A percentile compares a stretch with the other conserved stretches of the same genome.
phyloP scores from a whole-genome alignment of 2,888 invertebrate genomes.

The Sinotaia quadrata region DNA sequence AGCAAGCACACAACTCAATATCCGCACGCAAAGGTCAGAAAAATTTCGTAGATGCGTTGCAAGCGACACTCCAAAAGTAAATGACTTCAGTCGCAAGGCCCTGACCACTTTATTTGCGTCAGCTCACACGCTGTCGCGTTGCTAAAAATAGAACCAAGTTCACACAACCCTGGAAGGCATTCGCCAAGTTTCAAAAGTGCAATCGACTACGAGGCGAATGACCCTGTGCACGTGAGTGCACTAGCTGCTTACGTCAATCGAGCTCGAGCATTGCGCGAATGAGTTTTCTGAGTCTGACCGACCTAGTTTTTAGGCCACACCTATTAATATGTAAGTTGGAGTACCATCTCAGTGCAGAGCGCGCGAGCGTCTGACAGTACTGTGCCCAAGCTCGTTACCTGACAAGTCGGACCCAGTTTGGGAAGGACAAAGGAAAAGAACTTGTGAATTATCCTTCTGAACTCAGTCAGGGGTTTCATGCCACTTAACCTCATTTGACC shows the following conservation, averaged over 20 bases:
- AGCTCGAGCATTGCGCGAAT: conserved; percentile 6
- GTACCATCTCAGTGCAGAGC: too few relatives aligned
- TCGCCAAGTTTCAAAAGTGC: conserved; percentile 8
- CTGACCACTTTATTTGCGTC: conserved; percentile 25
- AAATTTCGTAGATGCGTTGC: not conserved
- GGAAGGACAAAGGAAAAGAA: not conserved
- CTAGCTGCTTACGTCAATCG: conserved; percentile 20
- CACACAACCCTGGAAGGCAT: conserved; percentile 8
- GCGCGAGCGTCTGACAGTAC: too few relatives aligned
- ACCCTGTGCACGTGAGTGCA: conserved; percentile 17
- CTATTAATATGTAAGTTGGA: not conserved
- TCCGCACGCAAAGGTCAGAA: too few relatives aligned
- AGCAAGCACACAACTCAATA: too few relatives aligned
- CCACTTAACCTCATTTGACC: not conserved
- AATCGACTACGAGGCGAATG: conserved; percentile 24
- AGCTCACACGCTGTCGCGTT: conserved; percentile 16
- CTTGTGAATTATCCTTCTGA: not conserved
- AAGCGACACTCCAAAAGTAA: not conserved
- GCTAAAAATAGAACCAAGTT: conserved; percentile 22
- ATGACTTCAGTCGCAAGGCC: conserved; percentile 10
- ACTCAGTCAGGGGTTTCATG: not conserved
- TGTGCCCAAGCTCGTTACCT: too few relatives aligned
- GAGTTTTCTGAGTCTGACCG: conserved; percentile 21
- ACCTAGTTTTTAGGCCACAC: conserved; percentile 13
- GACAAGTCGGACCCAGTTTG: not conserved